These are phyloP conservation scores for Todiramphus saurophagus DNA, from an alignment of 2,113 vertebrate genomes.

Conservation along the genomic window DNA sequence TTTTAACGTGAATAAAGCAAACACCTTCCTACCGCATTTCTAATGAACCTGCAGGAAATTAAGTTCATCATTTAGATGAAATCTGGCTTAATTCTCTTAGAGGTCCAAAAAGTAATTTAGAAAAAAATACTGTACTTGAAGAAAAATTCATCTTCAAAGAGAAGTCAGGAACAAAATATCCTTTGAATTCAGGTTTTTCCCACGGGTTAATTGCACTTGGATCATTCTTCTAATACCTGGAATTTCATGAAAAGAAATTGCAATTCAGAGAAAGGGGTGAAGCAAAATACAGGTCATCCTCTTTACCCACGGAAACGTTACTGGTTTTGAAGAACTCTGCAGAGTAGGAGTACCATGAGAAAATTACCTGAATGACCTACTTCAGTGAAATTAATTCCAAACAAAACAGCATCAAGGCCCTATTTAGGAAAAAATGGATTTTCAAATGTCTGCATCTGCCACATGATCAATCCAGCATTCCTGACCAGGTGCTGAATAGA, in stretches of 20 bases:
- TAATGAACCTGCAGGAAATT: background rate
- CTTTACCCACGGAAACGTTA: background rate
- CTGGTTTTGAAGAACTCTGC: background rate
- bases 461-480: background rate
- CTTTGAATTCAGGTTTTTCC: background rate
- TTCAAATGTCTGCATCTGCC: background rate
- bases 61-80: background rate
- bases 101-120: background rate
- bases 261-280: background rate
- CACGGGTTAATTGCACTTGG: background rate
- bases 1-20: background rate
- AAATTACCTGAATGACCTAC: background rate
- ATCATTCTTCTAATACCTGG: background rate
- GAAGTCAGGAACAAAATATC: background rate
- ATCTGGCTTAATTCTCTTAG: background rate
- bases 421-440: background rate
- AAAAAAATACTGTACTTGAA: background rate
- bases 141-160: background rate
- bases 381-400: conserved; percentile 3
- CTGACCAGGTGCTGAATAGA: background rate
- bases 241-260: background rate
- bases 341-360: background rate
- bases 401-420: background rate
- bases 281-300: background rate
- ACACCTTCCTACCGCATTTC: background rate